These are phyloP conservation scores for Hypanus sabinus DNA, from an alignment of 2,113 vertebrate species.

Conservation along the genomic window DNA sequence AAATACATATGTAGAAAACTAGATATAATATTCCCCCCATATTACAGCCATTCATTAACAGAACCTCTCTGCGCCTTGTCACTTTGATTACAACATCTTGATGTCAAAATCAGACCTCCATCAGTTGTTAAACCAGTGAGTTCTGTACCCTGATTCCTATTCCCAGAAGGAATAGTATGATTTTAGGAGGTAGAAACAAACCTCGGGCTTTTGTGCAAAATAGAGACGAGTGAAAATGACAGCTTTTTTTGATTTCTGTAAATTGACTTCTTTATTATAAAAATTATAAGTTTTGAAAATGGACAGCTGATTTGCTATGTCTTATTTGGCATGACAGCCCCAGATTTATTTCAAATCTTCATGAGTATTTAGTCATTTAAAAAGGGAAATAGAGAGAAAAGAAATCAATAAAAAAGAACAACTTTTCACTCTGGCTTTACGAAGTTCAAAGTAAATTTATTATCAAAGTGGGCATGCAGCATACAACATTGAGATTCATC, in stretches of 20 bases:
- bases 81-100: neutral
- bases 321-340: neutral
- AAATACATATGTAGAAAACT: neutral
- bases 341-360: neutral
- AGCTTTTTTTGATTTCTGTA: neutral
- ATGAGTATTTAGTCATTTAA: neutral
- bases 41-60: neutral
- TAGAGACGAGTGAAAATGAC: too few relatives aligned
- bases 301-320: neutral
- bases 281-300: neutral
- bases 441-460: too few relatives aligned
- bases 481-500: too few relatives aligned
- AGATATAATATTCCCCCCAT: too few relatives aligned
- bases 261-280: neutral
- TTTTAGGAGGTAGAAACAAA: neutral
- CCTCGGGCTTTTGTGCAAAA: neutral
- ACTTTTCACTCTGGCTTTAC: neutral
- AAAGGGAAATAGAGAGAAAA: neutral
- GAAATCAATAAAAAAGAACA: neutral
- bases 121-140: neutral
- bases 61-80: neutral
- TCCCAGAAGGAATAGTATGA: neutral
- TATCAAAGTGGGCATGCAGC: too few relatives aligned
- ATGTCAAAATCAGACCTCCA: neutral
- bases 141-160: neutral